Percentiles rank a stretch among this genome's conserved stretches.
Conservation (phyloP, 2,888 invertebrate species). For the Nomada ferruginata region DNA sequence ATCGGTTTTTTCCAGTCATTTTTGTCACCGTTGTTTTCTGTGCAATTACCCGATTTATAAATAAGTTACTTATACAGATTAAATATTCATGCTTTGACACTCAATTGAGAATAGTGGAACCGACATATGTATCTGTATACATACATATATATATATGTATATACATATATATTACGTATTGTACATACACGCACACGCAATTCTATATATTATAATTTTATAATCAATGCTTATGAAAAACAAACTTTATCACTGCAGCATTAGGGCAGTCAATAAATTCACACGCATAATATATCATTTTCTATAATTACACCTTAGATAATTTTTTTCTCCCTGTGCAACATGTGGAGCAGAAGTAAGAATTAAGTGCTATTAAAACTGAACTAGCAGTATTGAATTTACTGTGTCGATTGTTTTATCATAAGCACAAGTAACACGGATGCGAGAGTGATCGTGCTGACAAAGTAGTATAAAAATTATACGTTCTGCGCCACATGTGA, state of each 20-base stretch:
- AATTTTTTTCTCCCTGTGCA: constrained; percentile 40
- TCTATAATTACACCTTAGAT: constrained; percentile 52
- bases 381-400: constrained; percentile 48
- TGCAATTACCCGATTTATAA: constrained; percentile 54
- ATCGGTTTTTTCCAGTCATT: constrained; percentile 45
- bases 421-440: constrained; percentile 39
- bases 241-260: constrained; percentile 54
- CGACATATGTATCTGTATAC: constrained; percentile 55
- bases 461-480: constrained; percentile 57
- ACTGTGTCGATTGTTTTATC: constrained; percentile 31
- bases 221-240: constrained; percentile 62
- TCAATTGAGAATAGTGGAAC: constrained; percentile 59
- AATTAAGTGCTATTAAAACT: constrained; percentile 47
- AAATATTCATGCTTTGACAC: constrained; percentile 57
- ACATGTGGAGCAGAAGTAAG: constrained; percentile 63
- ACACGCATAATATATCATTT: constrained; percentile 55
- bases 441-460: constrained; percentile 36
- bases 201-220: constrained; percentile 58
- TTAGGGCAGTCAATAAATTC: constrained; percentile 62
- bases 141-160: constrained; percentile 37
- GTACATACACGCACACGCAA: constrained; percentile 58
- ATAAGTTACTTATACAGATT: constrained; percentile 62
- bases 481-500: constrained; percentile 62
- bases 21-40: constrained; percentile 43
- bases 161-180: constrained; percentile 51